Evolutionary conservation across 2,888 invertebrate species (phyloP).

Genomic region (Serripes groenlandicus): DNA sequence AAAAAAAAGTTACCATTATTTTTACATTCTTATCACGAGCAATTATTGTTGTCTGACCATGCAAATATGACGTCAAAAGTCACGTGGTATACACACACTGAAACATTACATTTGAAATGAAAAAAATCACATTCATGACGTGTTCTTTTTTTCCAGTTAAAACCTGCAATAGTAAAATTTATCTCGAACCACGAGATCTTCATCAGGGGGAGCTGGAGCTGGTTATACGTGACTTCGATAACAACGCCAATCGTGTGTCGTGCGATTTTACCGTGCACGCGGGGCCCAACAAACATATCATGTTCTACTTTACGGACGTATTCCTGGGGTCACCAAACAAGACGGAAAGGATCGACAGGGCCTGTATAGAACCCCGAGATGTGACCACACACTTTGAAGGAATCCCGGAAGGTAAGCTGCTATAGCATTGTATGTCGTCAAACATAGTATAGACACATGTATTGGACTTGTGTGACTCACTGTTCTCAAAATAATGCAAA

Average conservation of each 20-base stretch:
- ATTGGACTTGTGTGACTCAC: too few relatives aligned
- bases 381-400: slow-evolving; percentile 30
- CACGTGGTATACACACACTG: not conserved
- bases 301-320: slow-evolving; percentile 63
- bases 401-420: slow-evolving; percentile 43
- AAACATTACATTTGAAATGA: too few relatives aligned
- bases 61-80: not conserved
- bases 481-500: too few relatives aligned
- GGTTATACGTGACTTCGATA: slow-evolving; percentile 45
- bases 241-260: slow-evolving; percentile 53
- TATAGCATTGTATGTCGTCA: not conserved
- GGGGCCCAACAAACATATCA: slow-evolving; percentile 52
- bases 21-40: not conserved
- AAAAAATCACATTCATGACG: not conserved
- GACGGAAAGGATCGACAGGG: slow-evolving; percentile 38
- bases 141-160: slow-evolving; percentile 37
- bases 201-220: slow-evolving; percentile 55
- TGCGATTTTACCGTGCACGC: slow-evolving; percentile 62
- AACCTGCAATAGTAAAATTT: slow-evolving; percentile 47
- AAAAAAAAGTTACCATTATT: too few relatives aligned
- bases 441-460: too few relatives aligned
- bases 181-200: slow-evolving; percentile 36
- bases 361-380: slow-evolving; percentile 54
- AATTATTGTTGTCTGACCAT: not conserved
- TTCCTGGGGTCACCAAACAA: slow-evolving; percentile 52